Conservation (phyloP, 2,797 vertebrate species). For the Tamandua tetradactyla region DNA sequence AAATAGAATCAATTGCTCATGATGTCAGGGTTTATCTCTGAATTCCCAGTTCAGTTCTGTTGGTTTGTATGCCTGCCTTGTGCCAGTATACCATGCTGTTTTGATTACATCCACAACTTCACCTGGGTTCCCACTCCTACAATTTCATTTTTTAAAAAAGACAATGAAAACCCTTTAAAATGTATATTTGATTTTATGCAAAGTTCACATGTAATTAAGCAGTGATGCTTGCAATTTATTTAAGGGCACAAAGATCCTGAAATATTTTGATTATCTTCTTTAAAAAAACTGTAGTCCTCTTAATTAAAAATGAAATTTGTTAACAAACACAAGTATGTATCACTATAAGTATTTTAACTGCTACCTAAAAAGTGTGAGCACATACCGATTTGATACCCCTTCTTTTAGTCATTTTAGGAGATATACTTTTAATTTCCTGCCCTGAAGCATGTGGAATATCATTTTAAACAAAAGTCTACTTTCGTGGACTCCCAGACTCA, state of each 20-base stretch:
- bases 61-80: too few relatives aligned
- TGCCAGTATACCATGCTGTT: too few relatives aligned
- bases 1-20: too few relatives aligned
- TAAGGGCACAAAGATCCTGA: not conserved
- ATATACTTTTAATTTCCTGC: constrained; percentile 13
- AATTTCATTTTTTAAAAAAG: not conserved
- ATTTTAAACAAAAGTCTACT: not conserved
- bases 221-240: not conserved
- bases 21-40: too few relatives aligned
- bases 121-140: not conserved
- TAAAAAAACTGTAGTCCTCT: not conserved
- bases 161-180: not conserved
- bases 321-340: not conserved
- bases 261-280: not conserved
- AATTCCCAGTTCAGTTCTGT: too few relatives aligned
- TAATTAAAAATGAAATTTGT: constrained; percentile 30
- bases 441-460: not conserved
- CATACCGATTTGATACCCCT: not conserved
- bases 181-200: not conserved
- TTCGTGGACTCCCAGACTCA: not conserved
- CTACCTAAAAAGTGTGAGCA: not conserved
- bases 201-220: not conserved
- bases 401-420: constrained; percentile 1
- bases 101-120: too few relatives aligned
- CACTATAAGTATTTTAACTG: not conserved